These are phyloP conservation scores for Euleptes europaea DNA, from an alignment of 2,113 vertebrate species.

Conservation along the genomic window DNA sequence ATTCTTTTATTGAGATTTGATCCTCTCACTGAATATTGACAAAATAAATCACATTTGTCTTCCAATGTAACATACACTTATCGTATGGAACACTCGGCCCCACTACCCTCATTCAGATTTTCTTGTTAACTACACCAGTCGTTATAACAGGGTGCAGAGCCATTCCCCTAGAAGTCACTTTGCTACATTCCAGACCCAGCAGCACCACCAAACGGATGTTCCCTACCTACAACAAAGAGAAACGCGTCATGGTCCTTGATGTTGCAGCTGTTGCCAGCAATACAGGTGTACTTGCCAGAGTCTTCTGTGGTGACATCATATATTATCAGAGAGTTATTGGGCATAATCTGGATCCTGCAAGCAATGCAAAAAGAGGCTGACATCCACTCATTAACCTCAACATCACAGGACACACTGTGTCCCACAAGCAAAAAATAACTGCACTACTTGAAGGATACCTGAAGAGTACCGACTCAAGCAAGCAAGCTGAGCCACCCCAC, in stretches of 20 bases:
- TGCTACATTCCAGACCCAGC: background rate
- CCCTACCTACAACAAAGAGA: conserved; percentile 93
- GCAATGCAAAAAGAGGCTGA: background rate
- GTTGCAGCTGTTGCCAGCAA: conserved; percentile 95
- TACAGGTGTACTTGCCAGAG: conserved; percentile 92
- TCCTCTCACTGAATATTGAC: too few species aligned
- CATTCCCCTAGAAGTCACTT: background rate
- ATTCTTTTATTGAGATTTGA: too few species aligned
- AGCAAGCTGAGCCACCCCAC: background rate
- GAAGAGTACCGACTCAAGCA: background rate
- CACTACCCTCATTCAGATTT: background rate
- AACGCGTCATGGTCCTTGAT: conserved; percentile 88
- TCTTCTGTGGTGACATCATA: conserved; percentile 87
- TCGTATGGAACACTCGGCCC: background rate
- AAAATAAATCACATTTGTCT: too few species aligned
- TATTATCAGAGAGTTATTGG: conserved; percentile 92
- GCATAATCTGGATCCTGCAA: conserved; percentile 90
- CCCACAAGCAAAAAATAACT: background rate
- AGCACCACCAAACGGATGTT: background rate
- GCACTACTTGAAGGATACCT: background rate
- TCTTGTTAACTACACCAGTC: background rate
- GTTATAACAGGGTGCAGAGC: background rate
- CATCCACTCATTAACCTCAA: background rate
- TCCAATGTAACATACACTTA: too few species aligned
- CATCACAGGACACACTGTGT: background rate